Evolutionary conservation across 2,113 vertebrate species (phyloP), one percentile per base, ranked within the genome.

Genomic region (Verasper variegatus): DNA sequence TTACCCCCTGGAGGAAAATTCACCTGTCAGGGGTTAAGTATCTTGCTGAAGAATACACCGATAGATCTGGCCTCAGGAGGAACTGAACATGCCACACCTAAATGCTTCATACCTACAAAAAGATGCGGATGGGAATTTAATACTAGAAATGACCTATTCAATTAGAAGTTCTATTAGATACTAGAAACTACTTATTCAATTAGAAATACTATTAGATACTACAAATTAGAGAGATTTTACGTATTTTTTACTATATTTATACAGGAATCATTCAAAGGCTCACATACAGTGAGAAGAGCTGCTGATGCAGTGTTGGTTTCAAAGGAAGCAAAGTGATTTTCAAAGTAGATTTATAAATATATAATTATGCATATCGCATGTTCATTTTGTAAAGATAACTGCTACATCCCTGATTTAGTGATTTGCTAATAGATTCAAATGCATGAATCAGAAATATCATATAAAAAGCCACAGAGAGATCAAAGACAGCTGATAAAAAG

Each of bases 401-500:
- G 79, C 83, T 93, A 72, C 86, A 88, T 78, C 77, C 77, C 74
- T 81, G 80, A 88, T 81, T 81, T 79, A 71, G 74, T 80, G 83
- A 84, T 91, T 55, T 49, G 4, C 74, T 89, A 92, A 91, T 92
- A 72, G 87, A 87, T 86, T 84, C 79, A 86, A 91, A 87, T 86
- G 78, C 82, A 64, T 49, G 85, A 88, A 86, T 88, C 76, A 83
- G 75, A 91, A 91, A 91, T 82, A 55, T 83, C 66, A 85, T 85
- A 83, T 78, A 85, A 91, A 90, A 81, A 82, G 84, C 82, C 26
- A 62, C n/a, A 82, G 84, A 35, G 24, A 90, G 89, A 92, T 92
- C 90, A 93, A 92, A 91, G 90, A 69, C 69, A 74, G 83, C 65
- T 55, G 81, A 90, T 90, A 86, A 92, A 89, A 91, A 86, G 87